These are phyloP conservation scores for Bugula neritina DNA, from an alignment of 2,888 invertebrate genomes.

Conservation along the genomic window DNA sequence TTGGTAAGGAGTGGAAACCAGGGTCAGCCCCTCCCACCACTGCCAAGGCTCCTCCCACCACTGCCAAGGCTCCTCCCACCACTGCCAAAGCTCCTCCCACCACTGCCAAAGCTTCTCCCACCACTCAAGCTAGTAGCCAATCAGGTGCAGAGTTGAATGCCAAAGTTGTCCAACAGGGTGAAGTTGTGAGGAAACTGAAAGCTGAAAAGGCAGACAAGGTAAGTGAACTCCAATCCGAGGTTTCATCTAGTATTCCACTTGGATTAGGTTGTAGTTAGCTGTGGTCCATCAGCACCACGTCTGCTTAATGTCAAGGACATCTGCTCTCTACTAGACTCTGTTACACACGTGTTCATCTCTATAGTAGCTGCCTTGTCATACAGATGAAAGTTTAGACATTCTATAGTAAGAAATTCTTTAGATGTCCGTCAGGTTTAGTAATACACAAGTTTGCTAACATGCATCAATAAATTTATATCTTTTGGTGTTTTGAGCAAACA, in stretches of 20 bases:
- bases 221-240: slow-evolving; percentile 26
- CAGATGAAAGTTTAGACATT: too few relatives aligned
- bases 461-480: too few relatives aligned
- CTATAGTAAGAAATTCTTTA: too few relatives aligned
- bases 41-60: neutral
- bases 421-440: too few relatives aligned
- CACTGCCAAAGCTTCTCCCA: neutral
- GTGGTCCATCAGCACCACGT: neutral
- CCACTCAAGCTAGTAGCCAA: neutral
- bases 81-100: neutral
- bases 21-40: slow-evolving; percentile 27
- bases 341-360: too few relatives aligned
- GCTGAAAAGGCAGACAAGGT: slow-evolving; percentile 64
- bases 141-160: slow-evolving; percentile 36
- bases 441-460: too few relatives aligned
- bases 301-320: too few relatives aligned
- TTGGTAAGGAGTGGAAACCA: slow-evolving; percentile 64
- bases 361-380: too few relatives aligned
- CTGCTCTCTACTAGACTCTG: too few relatives aligned
- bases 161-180: slow-evolving; percentile 62
- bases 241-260: neutral
- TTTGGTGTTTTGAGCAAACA: too few relatives aligned
- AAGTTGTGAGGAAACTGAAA: slow-evolving; percentile 68
- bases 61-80: neutral
- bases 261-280: neutral